A percentile compares a stretch with the other conserved stretches of the same genome.
Evolutionary conservation across 1,140 invertebrate genomes (phyloP).

Genomic region (Leptestheria dahalacensis): DNA sequence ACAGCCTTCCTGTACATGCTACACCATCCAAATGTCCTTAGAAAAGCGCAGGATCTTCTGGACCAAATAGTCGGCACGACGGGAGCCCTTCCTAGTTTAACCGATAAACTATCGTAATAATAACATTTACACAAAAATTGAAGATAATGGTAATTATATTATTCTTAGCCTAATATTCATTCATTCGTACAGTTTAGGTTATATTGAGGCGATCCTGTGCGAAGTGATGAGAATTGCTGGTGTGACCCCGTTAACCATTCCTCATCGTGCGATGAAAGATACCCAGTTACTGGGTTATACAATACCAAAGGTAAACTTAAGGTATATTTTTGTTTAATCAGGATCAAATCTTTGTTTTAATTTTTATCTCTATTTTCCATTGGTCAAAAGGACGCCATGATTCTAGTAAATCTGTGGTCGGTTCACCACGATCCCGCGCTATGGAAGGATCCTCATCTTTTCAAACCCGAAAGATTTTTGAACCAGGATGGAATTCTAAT

Average conservation of each 20-base stretch:
- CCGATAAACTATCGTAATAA: background rate
- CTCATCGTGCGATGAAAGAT: constrained; percentile 40
- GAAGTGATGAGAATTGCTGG: constrained; percentile 45
- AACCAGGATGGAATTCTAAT: background rate
- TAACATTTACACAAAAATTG: background rate
- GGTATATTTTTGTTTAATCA: too few species aligned
- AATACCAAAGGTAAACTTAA: constrained; percentile 57
- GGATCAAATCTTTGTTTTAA: too few species aligned
- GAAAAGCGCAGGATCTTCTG: constrained; percentile 23
- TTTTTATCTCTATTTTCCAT: too few species aligned
- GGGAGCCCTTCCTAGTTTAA: background rate
- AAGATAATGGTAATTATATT: background rate
- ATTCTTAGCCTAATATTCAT: background rate
- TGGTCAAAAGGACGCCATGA: constrained; percentile 16
- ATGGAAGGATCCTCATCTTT: constrained; percentile 45
- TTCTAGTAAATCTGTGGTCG: constrained; percentile 31
- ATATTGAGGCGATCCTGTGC: constrained; percentile 56
- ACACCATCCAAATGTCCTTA: constrained; percentile 12
- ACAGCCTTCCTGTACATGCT: constrained; percentile 11
- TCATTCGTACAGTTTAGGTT: constrained; percentile 46
- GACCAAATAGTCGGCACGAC: constrained; percentile 21
- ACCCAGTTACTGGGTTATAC: constrained; percentile 38
- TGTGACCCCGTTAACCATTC: constrained; percentile 48
- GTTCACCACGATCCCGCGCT: constrained; percentile 37
- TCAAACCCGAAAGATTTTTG: constrained; percentile 13